Evolutionary conservation across 2,113 vertebrate genomes (phyloP).

Genomic region (Myrmecobius fasciatus): DNA sequence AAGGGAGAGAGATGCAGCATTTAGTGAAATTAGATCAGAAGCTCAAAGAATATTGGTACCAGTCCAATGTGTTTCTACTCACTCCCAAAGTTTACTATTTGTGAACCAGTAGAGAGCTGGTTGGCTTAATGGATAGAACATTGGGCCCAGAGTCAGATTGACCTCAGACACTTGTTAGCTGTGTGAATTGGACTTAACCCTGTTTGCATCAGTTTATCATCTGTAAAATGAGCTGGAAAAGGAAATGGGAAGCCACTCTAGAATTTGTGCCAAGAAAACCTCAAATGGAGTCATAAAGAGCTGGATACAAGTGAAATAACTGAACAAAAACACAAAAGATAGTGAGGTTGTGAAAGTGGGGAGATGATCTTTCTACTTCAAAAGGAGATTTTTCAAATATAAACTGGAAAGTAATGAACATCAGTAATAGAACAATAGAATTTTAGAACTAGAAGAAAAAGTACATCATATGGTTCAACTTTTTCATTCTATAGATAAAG

Average conservation of each 20-base stretch:
- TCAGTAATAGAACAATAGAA: not conserved
- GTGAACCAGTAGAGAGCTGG: not conserved
- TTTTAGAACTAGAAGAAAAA: not conserved
- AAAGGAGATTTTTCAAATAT: not conserved
- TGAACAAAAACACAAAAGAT: not conserved
- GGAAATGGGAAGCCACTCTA: not conserved
- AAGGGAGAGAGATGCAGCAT: not conserved
- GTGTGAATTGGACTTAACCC: not conserved
- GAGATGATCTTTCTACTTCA: not conserved
- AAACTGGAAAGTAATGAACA: not conserved
- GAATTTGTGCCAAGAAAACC: not conserved
- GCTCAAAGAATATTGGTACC: not conserved
- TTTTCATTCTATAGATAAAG: not conserved
- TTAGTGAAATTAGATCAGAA: not conserved
- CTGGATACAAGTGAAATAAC: no score
- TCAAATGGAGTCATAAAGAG: no score
- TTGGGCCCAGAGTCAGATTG: not conserved
- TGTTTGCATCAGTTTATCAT: not conserved
- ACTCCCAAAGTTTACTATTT: not conserved
- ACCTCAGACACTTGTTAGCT: not conserved
- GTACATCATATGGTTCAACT: not conserved
- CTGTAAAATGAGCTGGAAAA: not conserved
- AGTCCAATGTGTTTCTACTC: not conserved
- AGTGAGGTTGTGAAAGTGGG: not conserved
- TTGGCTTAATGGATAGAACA: not conserved